Evolutionary conservation across 2,888 invertebrate species (phyloP), one percentile per base, ranked within the genome.

Genomic region (Hydraecia micacea): DNA sequence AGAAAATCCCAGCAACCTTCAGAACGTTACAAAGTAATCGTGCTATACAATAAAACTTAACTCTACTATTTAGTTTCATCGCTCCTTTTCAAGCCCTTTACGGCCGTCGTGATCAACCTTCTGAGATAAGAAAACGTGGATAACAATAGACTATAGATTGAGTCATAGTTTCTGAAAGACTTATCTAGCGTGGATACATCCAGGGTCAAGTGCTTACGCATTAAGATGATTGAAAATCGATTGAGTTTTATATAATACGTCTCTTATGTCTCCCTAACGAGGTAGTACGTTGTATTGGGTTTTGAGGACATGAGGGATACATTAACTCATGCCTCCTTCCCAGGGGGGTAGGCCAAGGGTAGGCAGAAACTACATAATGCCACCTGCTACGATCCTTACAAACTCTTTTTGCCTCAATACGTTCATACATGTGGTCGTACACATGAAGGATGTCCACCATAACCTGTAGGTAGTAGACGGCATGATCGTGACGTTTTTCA

Each of bases 81-180:
- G 62, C 55, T 63, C 71, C 39, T 71, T 74, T 80, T 67, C 58
- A 60, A 81, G 79, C 79, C 81, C 84, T 84, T 79, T 72, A 79
- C 55, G 18, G 49, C 73, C 62, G 74, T 80, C 82, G 82, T 82
- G 81, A 67, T 74, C 74, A 72, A 79, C 74, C 81, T 82, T 82
- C 82, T 28, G 0, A 80, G 85, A 85, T 82, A 80, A 82, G 73
- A 85, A 60, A 67, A 70, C n/a, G 46, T 70, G 69, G 60, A 63
- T 85, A 85, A 62, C 62, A 67, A 73, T 72, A 84, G n/a, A 67
- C 36, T 67, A 25, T 63, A 36, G 70, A 73, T 71, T 84, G 60
- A 79, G 66, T 67, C 62, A 63, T 79, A 69, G 49, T 36, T 58
- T 58, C 28, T 73, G 49, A 63, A 36, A 58, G 66, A 67, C 62